Evolutionary conservation across 2,113 vertebrate genomes (phyloP).

Genomic region (Riparia riparia): DNA sequence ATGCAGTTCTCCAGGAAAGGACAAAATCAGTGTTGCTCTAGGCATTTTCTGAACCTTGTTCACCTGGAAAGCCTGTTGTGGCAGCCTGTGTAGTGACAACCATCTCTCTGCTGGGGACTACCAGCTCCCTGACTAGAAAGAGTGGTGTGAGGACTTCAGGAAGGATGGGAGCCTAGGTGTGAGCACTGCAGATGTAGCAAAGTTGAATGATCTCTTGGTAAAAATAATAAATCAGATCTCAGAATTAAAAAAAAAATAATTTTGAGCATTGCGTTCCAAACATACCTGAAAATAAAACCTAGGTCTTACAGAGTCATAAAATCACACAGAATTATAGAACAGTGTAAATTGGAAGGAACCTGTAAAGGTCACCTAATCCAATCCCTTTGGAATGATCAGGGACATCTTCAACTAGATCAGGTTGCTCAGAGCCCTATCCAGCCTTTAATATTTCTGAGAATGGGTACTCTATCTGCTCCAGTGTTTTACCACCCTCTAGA

Average conservation of each 20-base stretch:
- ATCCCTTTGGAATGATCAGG: not conserved
- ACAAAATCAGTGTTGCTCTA: not conserved
- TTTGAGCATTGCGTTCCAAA: not conserved
- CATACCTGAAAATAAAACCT: not conserved
- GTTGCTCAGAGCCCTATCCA: not conserved
- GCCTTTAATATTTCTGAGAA: not conserved
- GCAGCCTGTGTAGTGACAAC: fast-evolving
- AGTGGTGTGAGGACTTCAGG: not conserved
- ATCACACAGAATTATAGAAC: not conserved
- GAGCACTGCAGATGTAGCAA: fast-evolving
- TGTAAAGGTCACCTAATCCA: not conserved
- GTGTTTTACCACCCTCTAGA: not conserved
- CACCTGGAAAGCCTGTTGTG: not conserved
- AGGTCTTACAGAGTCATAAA: not conserved
- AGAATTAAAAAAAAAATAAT: not conserved
- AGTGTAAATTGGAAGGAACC: not conserved
- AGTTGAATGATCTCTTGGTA: not conserved
- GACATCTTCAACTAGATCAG: not conserved
- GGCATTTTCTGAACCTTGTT: not conserved
- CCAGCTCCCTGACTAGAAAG: not conserved
- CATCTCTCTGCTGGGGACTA: not conserved
- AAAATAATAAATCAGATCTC: not conserved
- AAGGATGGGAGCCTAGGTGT: not conserved
- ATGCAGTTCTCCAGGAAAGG: not conserved
- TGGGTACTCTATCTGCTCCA: not conserved